These are phyloP conservation scores for Grapholita molesta DNA, from an alignment of 1,140 invertebrate genomes.

Conservation along the genomic window DNA sequence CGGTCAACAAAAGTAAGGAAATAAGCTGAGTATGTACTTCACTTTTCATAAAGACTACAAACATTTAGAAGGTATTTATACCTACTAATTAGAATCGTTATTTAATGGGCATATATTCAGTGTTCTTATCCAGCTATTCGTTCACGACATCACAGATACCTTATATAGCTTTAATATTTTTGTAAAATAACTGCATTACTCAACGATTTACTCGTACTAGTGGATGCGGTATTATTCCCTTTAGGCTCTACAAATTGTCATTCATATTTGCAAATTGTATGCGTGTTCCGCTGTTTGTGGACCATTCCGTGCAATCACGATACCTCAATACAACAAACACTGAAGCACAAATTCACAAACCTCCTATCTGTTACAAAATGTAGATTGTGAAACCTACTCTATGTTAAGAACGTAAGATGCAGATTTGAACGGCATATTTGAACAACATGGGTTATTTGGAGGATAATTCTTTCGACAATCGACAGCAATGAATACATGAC, in stretches of 20 bases:
- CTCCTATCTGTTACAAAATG: not conserved
- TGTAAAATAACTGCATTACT: too few relatives aligned
- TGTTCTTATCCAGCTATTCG: too few relatives aligned
- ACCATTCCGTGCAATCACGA: slow-evolving; percentile 41
- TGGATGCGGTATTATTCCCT: not conserved
- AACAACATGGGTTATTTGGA: not conserved
- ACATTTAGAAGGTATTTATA: too few relatives aligned
- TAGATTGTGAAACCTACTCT: not conserved
- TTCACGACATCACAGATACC: too few relatives aligned
- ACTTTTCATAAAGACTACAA: too few relatives aligned
- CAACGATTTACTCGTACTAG: too few relatives aligned
- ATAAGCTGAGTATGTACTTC: too few relatives aligned
- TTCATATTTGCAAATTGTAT: slow-evolving; percentile 31
- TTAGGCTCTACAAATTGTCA: slow-evolving; percentile 15
- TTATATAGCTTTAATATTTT: too few relatives aligned
- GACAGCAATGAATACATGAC: slow-evolving; percentile 13
- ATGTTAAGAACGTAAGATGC: not conserved
- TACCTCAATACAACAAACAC: slow-evolving; percentile 32
- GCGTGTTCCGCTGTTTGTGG: slow-evolving; percentile 27
- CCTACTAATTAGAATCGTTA: too few relatives aligned
- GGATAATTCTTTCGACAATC: not conserved
- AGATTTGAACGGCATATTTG: not conserved
- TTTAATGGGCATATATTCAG: too few relatives aligned
- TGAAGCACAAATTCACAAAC: not conserved
- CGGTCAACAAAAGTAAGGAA: too few relatives aligned